Conservation (phyloP, 53 echinoderm and acorn worm genomes). For the Mesocentrotus franciscanus region DNA sequence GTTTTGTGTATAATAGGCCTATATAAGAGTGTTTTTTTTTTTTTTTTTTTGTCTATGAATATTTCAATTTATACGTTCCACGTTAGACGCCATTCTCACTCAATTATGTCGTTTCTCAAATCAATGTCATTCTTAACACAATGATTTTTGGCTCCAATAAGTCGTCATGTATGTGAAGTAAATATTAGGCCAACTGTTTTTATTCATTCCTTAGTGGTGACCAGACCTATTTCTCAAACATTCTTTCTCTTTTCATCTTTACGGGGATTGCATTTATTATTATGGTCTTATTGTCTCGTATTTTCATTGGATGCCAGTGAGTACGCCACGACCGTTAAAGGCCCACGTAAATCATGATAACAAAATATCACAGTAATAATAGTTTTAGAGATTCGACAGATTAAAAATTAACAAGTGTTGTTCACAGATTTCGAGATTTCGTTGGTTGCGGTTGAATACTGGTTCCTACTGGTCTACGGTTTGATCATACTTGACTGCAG, state of each 20-base stretch:
- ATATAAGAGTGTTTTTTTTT: too few relatives aligned
- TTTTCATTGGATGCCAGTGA: conserved; percentile 7
- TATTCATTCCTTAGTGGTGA: not conserved
- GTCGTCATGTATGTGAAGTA: not conserved
- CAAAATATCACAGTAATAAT: not conserved
- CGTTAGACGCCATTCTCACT: not conserved
- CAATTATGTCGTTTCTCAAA: not conserved
- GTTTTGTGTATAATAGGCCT: not conserved
- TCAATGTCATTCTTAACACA: not conserved
- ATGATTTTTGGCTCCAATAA: not conserved
- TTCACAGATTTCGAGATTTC: not conserved
- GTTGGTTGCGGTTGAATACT: not conserved
- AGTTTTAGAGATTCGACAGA: not conserved
- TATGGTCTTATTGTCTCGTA: not conserved
- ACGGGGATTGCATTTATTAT: not conserved
- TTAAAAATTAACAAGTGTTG: not conserved
- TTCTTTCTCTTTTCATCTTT: not conserved
- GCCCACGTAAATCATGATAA: not conserved
- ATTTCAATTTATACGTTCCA: not conserved
- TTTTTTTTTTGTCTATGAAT: not conserved
- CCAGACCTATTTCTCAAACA: not conserved
- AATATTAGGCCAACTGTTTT: conserved; percentile 11
- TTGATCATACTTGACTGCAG: conserved; percentile 1
- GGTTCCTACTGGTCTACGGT: not conserved
- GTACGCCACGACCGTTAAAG: not conserved